Conservation (phyloP, 2,888 invertebrate species). For the Desoria tigrina region DNA sequence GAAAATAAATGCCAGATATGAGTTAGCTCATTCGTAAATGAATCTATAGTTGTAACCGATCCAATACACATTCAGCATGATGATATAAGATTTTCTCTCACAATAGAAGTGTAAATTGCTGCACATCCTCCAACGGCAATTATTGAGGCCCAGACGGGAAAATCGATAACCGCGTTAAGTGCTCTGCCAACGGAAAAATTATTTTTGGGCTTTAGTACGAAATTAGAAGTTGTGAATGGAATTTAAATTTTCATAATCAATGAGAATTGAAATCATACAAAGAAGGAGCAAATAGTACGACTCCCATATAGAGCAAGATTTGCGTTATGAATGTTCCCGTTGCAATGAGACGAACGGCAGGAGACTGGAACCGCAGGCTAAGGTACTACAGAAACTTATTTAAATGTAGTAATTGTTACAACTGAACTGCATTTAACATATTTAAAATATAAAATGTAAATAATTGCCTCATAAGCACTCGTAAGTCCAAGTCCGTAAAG, state of each 20-base stretch:
- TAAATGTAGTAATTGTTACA: too few relatives aligned
- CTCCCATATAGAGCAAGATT: constrained; percentile 54
- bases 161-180: constrained; percentile 43
- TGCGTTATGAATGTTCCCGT: constrained; percentile 53
- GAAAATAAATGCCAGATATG: constrained; percentile 41
- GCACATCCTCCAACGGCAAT: constrained; percentile 50
- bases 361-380: constrained; percentile 54
- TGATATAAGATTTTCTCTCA: too few relatives aligned
- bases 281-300: constrained; percentile 53
- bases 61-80: too few relatives aligned
- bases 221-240: too few relatives aligned
- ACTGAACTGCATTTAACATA: too few relatives aligned
- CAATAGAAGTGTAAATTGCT: constrained; percentile 51
- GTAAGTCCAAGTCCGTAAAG: constrained; percentile 55
- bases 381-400: constrained; percentile 32
- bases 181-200: constrained; percentile 18
- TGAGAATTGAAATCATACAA: constrained; percentile 7
- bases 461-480: constrained; percentile 55
- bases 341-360: constrained; percentile 45
- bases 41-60: too few relatives aligned
- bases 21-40: too few relatives aligned
- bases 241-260: too few relatives aligned
- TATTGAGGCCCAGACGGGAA: constrained; percentile 49
- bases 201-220: too few relatives aligned
- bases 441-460: too few relatives aligned